Evolutionary conservation across 2,797 vertebrate genomes (phyloP).

Genomic region (Acanthurus tractus): DNA sequence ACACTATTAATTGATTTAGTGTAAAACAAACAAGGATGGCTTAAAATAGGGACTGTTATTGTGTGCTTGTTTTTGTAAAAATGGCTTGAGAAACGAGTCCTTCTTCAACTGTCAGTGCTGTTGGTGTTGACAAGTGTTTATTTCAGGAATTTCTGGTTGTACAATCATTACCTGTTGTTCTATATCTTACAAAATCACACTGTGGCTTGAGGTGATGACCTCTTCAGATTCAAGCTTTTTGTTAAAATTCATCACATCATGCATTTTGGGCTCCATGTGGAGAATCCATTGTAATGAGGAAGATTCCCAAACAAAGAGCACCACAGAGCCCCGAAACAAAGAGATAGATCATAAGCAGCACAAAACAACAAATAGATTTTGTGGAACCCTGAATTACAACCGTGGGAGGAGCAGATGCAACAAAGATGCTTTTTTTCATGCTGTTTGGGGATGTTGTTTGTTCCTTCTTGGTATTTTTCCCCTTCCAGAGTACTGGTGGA

Average conservation of each 20-base stretch:
- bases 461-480: conserved; percentile 44
- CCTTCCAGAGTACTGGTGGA: conserved; percentile 55
- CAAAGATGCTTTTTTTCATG: conserved; percentile 61
- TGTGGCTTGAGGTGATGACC: conserved; percentile 5
- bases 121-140: not conserved
- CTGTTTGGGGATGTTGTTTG: conserved; percentile 58
- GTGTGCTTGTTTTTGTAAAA: no score
- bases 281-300: conserved; percentile 59
- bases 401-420: conserved; percentile 44
- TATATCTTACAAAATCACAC: not conserved
- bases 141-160: not conserved
- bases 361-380: conserved; percentile 66
- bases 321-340: conserved; percentile 66
- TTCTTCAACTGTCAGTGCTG: not conserved
- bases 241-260: conserved; percentile 47
- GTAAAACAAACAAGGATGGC: no score
- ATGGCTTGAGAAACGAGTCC: not conserved
- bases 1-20: no score
- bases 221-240: conserved; percentile 36
- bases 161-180: conserved; percentile 7
- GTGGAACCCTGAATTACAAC: conserved; percentile 44
- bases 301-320: conserved; percentile 64
- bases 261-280: conserved; percentile 49
- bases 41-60: no score
- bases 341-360: conserved; percentile 59